phyloP scores from a whole-genome alignment of 1,140 invertebrate species.

The Cyphomyrmex costatus region DNA sequence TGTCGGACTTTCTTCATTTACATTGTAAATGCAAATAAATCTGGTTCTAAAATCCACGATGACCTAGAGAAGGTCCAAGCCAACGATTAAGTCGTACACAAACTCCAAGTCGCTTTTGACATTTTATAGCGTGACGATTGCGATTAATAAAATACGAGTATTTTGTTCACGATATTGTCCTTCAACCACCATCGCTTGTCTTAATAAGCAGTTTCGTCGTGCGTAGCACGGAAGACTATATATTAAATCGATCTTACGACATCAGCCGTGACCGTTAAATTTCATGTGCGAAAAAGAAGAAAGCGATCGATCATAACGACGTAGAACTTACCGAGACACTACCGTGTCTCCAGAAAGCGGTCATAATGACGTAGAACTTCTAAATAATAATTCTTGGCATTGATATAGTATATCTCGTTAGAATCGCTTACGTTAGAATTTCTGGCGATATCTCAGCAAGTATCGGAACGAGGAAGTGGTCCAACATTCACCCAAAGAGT shows the following conservation, averaged over 20 bases:
- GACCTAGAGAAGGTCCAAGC: conserved; percentile 77
- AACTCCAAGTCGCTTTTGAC: conserved; percentile 39
- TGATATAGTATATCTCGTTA: conserved; percentile 18
- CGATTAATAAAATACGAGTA: neutral
- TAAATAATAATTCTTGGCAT: neutral
- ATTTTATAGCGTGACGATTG: conserved; percentile 42
- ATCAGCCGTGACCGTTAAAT: conserved; percentile 41
- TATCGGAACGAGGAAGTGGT: neutral
- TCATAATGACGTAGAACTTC: conserved; percentile 13
- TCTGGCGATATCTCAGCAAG: neutral
- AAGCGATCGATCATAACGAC: neutral
- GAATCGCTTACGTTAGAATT: neutral
- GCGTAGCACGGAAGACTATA: conserved; percentile 34
- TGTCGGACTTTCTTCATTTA: conserved; percentile 65
- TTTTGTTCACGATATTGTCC: neutral
- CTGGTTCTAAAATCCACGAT: neutral
- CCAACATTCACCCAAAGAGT: neutral
- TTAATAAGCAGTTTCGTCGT: neutral
- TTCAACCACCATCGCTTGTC: neutral
- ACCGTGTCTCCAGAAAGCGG: no score
- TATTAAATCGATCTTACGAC: conserved; percentile 22
- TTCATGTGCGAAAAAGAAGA: conserved; percentile 19
- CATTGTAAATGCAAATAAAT: conserved; percentile 76
- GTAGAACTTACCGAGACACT: conserved; percentile 32
- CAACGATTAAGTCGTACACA: neutral